Base-by-base conservation (phyloP, 1,140 invertebrate species). In the Harpegnathos saltator region DNA sequence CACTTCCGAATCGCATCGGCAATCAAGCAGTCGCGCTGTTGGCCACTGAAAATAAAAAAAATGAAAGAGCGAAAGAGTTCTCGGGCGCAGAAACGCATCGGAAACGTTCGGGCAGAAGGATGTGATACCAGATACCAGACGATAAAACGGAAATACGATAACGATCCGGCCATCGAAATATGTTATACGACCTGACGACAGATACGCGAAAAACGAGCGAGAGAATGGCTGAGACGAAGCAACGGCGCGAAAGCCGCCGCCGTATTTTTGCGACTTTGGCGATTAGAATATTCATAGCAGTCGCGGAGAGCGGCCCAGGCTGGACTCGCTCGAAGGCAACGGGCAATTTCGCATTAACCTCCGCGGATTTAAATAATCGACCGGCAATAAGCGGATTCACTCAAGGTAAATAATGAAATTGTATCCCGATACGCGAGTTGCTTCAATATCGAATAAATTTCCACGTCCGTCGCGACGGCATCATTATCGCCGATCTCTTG, bases 361-460 rank as follows among this genome's bases (percentile, higher is more conserved):
- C 14, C 52, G 22, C 12, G 44, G 54, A 80, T 71, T 80, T 80
- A 80, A 80, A 80, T 71, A 80, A 71, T 58, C 75, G 63, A 78
- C 69, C n/a, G 22, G 17, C 75, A 80, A 80, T 80, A 80, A 80
- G 52, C 50, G 38, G 52, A 80, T 71, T 80, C 50, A 29, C 12
- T 71, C 52, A 48, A 58, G n/a, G 17, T 71, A 71, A 80, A 80
- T 71, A 80, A 44, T 78, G 52, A 54, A 68, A 56, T 58, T 48
- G n/a, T 59, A 56, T 80, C 19, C 71, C 59, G 52, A 44, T n/a
- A n/a, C 38, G 38, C 7, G 38, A 1, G 38, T 44, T 44, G 26
- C n/a, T 29, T 80, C 69, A 82, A 82, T 82, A 61, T 74, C 54
- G 58, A 52, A 73, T 73, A 52, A 82, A 74, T 82, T 33, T 73